Base-by-base conservation (phyloP, 2,113 vertebrate species). In the Zosterops borbonicus region DNA sequence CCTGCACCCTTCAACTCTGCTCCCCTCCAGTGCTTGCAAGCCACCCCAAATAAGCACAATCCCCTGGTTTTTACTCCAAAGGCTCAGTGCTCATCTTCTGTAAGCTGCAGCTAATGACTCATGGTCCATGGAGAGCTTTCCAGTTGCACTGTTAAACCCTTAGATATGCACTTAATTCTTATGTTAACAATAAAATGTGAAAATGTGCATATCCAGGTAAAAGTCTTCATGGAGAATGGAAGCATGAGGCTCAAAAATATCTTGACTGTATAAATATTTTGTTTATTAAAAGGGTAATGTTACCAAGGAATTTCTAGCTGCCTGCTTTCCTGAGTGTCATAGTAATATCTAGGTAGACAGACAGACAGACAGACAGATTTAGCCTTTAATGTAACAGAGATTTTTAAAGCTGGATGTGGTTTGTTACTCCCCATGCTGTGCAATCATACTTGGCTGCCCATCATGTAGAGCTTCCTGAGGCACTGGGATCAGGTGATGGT, bases 21-120 rank as follows among this genome's bases (percentile, higher is more conserved):
- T 86, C 14, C 50, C 22, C 8, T 18, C 28, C 0, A 2, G 41
- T 0, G 0, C 39, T 46, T 89, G 16, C 0, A 7, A 67, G 44
- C 22, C 53, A 63, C 14, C 39, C 77, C 1, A 3, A 41, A 71
- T 55, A 91, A 73, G n/a, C 14, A 71, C n/a, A 83, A 0, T 71
- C 31, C 28, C 28, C 63, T 49, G 18, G 2, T 59, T 89, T 86
- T 89, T 28, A 80, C 59, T 76, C 53, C 59, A 71, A 65, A 79
- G 75, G 18, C 83, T 86, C 46, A 27, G 46, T 37, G 59, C 27
- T 77, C 4, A 3, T 53, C 67, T 87, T 59, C 58, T 65, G 7
- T 69, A 68, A 87, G 42, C 59, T 87, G 37, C 50, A 91, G 83
- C 50, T 68, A 89, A 73, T 1, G 3, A 59, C 53, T 91, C 25